Evolutionary conservation across 2,797 vertebrate genomes (phyloP).

Genomic region (Pachyuromys duprasi): DNA sequence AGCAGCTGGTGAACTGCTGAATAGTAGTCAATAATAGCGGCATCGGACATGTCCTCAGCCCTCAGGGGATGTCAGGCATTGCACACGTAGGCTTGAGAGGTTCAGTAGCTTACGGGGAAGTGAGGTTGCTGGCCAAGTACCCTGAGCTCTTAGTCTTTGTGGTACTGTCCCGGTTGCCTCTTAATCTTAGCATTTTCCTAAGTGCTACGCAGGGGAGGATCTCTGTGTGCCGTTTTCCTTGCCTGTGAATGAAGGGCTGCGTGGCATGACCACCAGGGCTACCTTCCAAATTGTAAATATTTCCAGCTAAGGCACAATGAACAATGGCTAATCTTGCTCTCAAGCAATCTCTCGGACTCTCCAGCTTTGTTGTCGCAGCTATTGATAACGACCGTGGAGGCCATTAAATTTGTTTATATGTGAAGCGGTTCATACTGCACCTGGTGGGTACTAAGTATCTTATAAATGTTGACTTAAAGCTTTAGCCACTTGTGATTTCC

Average conservation of each 20-base stretch:
- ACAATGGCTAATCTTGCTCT: not conserved
- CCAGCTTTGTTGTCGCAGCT: not conserved
- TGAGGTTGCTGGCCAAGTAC: too few relatives aligned
- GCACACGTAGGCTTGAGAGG: not conserved
- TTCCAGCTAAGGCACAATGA: not conserved
- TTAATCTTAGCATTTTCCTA: not conserved
- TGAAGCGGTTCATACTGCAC: not conserved
- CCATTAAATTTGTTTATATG: not conserved
- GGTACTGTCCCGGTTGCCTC: not conserved
- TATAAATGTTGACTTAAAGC: not conserved
- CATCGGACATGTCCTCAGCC: not conserved
- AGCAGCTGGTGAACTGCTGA: not conserved
- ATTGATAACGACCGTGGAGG: not conserved
- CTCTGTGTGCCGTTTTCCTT: not conserved
- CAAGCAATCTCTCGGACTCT: not conserved
- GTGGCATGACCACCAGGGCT: not conserved
- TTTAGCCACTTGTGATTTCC: conserved; percentile 24
- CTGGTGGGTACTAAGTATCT: not conserved
- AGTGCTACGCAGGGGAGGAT: not conserved
- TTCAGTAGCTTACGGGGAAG: not conserved
- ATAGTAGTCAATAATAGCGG: not conserved
- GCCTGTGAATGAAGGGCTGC: not conserved
- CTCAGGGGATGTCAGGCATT: not conserved
- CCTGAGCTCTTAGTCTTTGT: fast-evolving
- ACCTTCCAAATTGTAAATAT: conserved; percentile 50